phyloP scores from a whole-genome alignment of 2,113 vertebrate species.

The Gnathonemus echidnorhynchus region DNA sequence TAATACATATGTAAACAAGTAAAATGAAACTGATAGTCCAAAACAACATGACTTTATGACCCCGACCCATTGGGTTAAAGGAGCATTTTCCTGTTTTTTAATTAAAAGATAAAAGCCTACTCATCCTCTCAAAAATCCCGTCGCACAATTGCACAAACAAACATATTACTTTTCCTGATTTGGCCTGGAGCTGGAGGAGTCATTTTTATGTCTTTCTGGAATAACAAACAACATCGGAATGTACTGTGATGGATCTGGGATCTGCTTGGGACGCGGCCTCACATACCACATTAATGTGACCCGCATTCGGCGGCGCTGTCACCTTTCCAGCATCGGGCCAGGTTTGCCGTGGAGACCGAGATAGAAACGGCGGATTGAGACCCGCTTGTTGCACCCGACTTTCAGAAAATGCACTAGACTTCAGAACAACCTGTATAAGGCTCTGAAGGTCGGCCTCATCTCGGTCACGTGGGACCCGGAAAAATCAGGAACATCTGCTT shows the following conservation, averaged over 20 bases:
- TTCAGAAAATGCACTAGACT: background rate
- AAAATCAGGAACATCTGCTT: background rate
- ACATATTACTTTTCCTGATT: background rate
- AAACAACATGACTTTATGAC: background rate
- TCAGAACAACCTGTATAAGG: background rate
- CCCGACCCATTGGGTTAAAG: background rate
- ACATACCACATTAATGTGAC: background rate
- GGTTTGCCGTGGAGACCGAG: background rate
- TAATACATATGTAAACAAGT: background rate
- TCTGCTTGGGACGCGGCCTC: too few species aligned
- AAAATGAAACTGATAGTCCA: background rate
- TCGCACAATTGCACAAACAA: background rate
- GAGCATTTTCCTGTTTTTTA: background rate
- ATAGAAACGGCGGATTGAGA: background rate
- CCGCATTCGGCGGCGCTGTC: background rate
- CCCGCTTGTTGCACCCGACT: background rate
- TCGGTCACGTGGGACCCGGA: background rate
- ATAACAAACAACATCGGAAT: background rate
- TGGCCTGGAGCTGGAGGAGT: background rate
- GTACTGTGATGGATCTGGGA: background rate
- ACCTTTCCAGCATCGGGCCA: background rate
- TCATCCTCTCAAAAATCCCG: background rate
- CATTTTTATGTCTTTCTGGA: background rate
- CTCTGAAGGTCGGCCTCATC: background rate
- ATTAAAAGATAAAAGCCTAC: background rate